Conservation (phyloP, 2,888 invertebrate species). For the Eristalinus aeneus region DNA sequence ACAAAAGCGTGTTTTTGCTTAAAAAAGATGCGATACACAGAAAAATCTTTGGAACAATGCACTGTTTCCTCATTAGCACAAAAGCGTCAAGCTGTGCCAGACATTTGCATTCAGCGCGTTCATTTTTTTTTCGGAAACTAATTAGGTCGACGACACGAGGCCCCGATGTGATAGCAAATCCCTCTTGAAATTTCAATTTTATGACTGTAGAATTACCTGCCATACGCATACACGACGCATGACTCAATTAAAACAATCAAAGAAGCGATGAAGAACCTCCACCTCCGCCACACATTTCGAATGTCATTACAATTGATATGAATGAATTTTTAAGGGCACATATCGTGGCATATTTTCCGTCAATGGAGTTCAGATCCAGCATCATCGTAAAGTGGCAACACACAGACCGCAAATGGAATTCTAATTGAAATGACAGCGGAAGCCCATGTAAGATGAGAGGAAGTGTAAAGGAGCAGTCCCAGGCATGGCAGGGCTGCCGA, state of each 20-base stretch:
- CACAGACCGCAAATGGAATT: slow-evolving; percentile 60
- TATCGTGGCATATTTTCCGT: slow-evolving; percentile 25
- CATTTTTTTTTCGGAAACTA: slow-evolving; percentile 53
- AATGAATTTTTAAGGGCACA: slow-evolving; percentile 55
- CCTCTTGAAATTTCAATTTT: background rate
- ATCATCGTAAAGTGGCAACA: slow-evolving; percentile 49
- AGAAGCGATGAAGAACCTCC: background rate
- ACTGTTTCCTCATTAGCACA: background rate
- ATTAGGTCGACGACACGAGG: slow-evolving; percentile 36
- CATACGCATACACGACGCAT: slow-evolving; percentile 20
- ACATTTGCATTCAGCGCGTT: background rate
- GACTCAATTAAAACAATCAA: slow-evolving; percentile 45
- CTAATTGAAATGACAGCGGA: slow-evolving; percentile 64
- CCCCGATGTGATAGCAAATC: slow-evolving; percentile 13
- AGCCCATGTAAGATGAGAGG: slow-evolving; percentile 9
- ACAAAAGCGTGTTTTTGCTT: slow-evolving; percentile 20
- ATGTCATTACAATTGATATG: slow-evolving; percentile 43
- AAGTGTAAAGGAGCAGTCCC: slow-evolving; percentile 6
- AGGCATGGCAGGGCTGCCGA: slow-evolving; percentile 19
- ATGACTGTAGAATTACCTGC: slow-evolving; percentile 30
- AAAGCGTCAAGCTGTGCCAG: slow-evolving; percentile 41
- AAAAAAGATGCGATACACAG: background rate
- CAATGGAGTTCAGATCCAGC: slow-evolving; percentile 51
- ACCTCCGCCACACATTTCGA: background rate
- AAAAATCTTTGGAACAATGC: background rate